These are phyloP conservation scores for Entomobrya multifasciata DNA, from an alignment of 2,888 invertebrate genomes.

Conservation along the genomic window DNA sequence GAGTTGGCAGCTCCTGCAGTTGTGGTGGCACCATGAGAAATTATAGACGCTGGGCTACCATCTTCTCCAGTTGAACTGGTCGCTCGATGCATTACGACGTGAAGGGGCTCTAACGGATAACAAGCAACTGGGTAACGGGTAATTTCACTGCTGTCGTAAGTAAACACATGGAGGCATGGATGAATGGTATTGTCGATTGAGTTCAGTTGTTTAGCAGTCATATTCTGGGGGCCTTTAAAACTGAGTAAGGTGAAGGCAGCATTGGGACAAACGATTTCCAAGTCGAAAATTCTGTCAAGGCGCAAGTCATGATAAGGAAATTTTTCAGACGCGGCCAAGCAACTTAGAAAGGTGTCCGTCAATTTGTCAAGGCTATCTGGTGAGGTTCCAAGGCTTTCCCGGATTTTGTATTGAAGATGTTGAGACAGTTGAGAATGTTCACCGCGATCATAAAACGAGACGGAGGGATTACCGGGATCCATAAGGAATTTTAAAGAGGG, in stretches of 20 bases:
- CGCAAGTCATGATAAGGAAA: constrained; percentile 81
- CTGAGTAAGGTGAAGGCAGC: constrained; percentile 50
- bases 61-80: background rate
- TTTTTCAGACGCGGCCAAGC: constrained; percentile 81
- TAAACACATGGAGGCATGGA: constrained; percentile 65
- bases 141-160: constrained; percentile 59
- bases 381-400: background rate
- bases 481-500: constrained; percentile 68
- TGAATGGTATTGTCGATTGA: constrained; percentile 41
- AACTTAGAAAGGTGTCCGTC: constrained; percentile 4
- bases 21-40: constrained; percentile 30
- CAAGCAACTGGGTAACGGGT: constrained; percentile 56
- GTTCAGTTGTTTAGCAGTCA: constrained; percentile 28
- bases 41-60: background rate
- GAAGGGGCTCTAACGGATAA: constrained; percentile 62
- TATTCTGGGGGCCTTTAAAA: constrained; percentile 49
- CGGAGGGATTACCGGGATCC: constrained; percentile 80
- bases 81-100: constrained; percentile 52
- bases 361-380: constrained; percentile 39
- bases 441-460: constrained; percentile 80
- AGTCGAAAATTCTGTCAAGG: constrained; percentile 42
- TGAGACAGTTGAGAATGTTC: constrained; percentile 22
- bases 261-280: constrained; percentile 44
- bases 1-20: background rate
- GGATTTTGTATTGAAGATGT: constrained; percentile 34